Base-by-base conservation (phyloP, 1,140 invertebrate species). In the Musca domestica region DNA sequence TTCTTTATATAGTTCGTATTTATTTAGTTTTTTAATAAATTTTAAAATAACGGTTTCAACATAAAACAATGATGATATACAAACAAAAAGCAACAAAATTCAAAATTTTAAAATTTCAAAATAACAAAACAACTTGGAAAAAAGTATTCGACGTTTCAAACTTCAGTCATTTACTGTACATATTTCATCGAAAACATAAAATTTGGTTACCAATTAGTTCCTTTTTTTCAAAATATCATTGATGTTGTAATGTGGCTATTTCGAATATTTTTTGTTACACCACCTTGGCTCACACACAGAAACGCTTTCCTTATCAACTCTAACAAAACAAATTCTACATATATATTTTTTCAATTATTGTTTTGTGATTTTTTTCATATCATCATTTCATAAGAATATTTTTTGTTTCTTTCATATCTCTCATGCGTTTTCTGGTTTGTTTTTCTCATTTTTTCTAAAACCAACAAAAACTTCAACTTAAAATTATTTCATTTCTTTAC, bases 281-380 rank as follows among this genome's bases (percentile, higher is more conserved):
- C 27, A n/a, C 54, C 27, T 54, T 30, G 14, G n/a, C 23, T 5
- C 56, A 30, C 56, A 27, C 19, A 61, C 56, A 61, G 56, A 61
- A 61, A 61, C 56, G 56, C 56, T 41, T 58, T 61, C 34, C 27
- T 61, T 27, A 19, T 51, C 20, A 19, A 17, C 19, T 51, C 56
- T 27, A 19, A 22, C n/a, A 48, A 49, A 64, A 48, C 27, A 23
- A 49, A 25, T 25, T 23, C 27, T 49, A 22, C 46, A 22, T 14
- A 46, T 64, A n/a, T n/a, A 23, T 48, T 65, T 51, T 15, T 65
- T 65, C 23, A 65, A 49, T 23, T n/a, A 65, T 25, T 49, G 4
- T 65, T 23, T 65, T 49, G 17, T 51, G 4, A 61, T 41, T 20
- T 61, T 58, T 54, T 54, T 54, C 51, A 52, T 23, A 41, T n/a